phyloP scores from a whole-genome alignment of 2,888 invertebrate genomes.

The Torymus auratus region DNA sequence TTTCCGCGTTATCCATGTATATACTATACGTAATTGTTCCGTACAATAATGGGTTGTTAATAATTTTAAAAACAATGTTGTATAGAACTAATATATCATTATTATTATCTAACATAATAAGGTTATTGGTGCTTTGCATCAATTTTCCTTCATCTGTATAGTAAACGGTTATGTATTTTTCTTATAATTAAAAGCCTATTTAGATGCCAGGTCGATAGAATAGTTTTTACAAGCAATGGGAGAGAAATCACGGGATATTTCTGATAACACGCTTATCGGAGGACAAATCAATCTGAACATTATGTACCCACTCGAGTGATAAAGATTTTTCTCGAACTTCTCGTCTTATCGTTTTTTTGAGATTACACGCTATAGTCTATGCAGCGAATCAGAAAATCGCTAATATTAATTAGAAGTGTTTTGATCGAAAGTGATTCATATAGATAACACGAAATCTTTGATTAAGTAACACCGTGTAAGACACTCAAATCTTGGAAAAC shows the following conservation, averaged over 20 bases:
- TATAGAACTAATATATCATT: too few species aligned
- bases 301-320: background rate
- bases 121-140: too few species aligned
- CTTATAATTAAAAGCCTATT: too few species aligned
- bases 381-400: background rate
- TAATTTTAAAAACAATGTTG: too few species aligned
- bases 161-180: too few species aligned
- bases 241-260: background rate
- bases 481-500: conserved; percentile 23
- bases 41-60: too few species aligned
- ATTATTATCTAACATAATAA: too few species aligned
- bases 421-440: conserved; percentile 16
- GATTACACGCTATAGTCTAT: background rate
- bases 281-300: background rate
- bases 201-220: too few species aligned
- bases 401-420: conserved; percentile 21
- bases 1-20: too few species aligned
- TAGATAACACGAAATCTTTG: conserved; percentile 18
- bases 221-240: too few species aligned
- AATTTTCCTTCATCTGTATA: too few species aligned
- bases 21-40: too few species aligned
- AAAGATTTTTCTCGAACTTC: background rate
- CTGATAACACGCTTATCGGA: conserved; percentile 2
- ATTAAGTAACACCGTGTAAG: background rate
- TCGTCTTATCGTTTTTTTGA: conserved; percentile 5